Percentiles rank a stretch among this genome's conserved stretches.
These are phyloP conservation scores for Synaphobranchus kaupii DNA, from an alignment of 2,797 vertebrate genomes.

Conservation along the genomic window DNA sequence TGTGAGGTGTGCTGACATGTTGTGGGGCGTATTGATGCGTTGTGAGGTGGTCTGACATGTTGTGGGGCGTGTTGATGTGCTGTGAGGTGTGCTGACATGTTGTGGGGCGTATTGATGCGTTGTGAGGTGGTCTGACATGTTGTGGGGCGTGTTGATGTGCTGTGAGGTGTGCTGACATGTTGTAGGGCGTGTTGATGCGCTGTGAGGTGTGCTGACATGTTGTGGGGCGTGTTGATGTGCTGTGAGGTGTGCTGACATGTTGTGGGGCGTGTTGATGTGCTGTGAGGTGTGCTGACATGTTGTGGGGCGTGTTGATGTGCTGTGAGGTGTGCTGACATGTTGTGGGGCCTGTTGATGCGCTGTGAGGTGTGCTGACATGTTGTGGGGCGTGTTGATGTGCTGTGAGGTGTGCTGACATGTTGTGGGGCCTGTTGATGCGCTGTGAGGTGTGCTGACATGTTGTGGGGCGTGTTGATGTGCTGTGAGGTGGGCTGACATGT, in stretches of 20 bases:
- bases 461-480: neutral
- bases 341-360: too few species aligned
- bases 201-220: too few species aligned
- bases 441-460: neutral
- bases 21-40: neutral
- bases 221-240: too few species aligned
- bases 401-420: too few species aligned
- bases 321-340: too few species aligned
- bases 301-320: neutral
- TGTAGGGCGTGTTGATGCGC: neutral
- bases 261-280: neutral
- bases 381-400: too few species aligned
- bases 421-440: neutral
- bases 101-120: too few species aligned
- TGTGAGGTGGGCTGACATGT: neutral
- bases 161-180: neutral
- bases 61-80: neutral
- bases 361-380: too few species aligned
- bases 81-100: neutral
- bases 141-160: neutral
- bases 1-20: too few species aligned
- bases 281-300: neutral
- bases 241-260: too few species aligned
- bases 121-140: neutral
- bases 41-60: neutral